Evolutionary conservation across 2,113 vertebrate species (phyloP).

Genomic region (Craseonycteris thonglongyai): DNA sequence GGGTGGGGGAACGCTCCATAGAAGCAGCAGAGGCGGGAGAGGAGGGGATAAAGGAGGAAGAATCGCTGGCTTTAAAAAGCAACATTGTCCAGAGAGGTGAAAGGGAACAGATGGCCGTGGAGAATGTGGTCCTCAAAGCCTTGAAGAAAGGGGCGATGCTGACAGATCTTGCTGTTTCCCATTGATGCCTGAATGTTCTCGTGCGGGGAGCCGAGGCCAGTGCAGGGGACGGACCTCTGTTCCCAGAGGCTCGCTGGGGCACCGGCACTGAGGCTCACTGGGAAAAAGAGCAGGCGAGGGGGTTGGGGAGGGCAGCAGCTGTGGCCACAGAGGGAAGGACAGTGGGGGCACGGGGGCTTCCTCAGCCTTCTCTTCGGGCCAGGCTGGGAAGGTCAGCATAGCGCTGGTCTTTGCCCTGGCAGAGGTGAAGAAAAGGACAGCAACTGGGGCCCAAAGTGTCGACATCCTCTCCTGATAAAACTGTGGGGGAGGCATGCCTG

Average conservation of each 20-base stretch:
- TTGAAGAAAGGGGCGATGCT: conserved; percentile 79
- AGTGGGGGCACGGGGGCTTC: conserved; percentile 47
- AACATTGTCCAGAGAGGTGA: conserved; percentile 88
- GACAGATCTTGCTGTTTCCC: conserved; percentile 85
- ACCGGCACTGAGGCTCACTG: conserved; percentile 70
- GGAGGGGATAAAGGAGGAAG: conserved; percentile 73
- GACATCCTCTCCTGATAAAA: background rate
- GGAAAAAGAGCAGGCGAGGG: conserved; percentile 71
- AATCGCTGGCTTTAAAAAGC: conserved; percentile 82
- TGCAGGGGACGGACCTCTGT: conserved; percentile 77
- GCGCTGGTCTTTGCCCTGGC: conserved; percentile 76
- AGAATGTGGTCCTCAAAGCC: conserved; percentile 83
- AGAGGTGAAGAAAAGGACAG: conserved; percentile 81
- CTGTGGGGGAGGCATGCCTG: background rate
- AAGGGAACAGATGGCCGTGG: conserved; percentile 87
- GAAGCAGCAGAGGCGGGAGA: conserved; percentile 32
- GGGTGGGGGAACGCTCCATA: background rate
- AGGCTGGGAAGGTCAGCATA: conserved; percentile 70
- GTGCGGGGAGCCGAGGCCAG: conserved; percentile 77
- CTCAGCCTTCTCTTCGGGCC: conserved; percentile 71
- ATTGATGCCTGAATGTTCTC: conserved; percentile 80
- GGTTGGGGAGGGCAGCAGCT: conserved; percentile 66
- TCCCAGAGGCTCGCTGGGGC: conserved; percentile 78
- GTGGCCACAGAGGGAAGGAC: conserved; percentile 57
- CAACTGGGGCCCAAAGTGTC: background rate